phyloP scores from a whole-genome alignment of 1,140 invertebrate genomes.

The Aphelenchoides avenae region DNA sequence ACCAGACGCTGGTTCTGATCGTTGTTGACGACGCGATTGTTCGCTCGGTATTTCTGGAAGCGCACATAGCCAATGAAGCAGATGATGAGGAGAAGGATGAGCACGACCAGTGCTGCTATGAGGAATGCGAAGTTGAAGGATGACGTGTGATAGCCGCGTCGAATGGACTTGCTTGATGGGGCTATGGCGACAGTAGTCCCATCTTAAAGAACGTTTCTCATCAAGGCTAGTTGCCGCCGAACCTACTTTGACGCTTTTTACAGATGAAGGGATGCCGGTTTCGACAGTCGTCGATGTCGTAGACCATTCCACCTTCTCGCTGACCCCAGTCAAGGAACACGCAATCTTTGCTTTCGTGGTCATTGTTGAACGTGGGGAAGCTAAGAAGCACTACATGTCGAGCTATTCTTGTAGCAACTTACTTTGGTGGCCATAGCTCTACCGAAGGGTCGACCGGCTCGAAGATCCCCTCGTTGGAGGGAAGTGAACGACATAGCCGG shows the following conservation, averaged over 20 bases:
- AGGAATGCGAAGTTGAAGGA: constrained; percentile 23
- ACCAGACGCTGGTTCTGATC: too few relatives aligned
- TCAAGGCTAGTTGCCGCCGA: background rate
- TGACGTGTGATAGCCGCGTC: constrained; percentile 16
- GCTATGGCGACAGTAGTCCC: constrained; percentile 19
- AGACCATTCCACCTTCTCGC: constrained; percentile 13
- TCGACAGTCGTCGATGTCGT: constrained; percentile 23
- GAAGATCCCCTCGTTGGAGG: constrained; percentile 20
- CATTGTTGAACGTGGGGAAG: constrained; percentile 16
- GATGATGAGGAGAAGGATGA: constrained; percentile 16
- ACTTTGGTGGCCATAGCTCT: constrained; percentile 24
- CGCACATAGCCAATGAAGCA: constrained; percentile 14
- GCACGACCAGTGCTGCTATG: constrained; percentile 5
- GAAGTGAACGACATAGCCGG: too few relatives aligned
- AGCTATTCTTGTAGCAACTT: background rate
- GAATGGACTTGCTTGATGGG: constrained; percentile 11
- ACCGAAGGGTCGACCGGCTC: constrained; percentile 27
- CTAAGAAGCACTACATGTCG: constrained; percentile 10
- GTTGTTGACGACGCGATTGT: too few relatives aligned
- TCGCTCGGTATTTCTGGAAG: too few relatives aligned
- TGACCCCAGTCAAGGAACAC: constrained; percentile 28
- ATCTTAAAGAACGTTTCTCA: background rate
- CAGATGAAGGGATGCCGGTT: constrained; percentile 22
- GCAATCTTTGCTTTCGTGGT: constrained; percentile 25
- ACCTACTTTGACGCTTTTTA: constrained; percentile 22